A percentile compares a stretch with the other conserved stretches of the same genome.
Evolutionary conservation across 2,113 vertebrate genomes (phyloP).

Genomic region (Scytalopus superciliaris): DNA sequence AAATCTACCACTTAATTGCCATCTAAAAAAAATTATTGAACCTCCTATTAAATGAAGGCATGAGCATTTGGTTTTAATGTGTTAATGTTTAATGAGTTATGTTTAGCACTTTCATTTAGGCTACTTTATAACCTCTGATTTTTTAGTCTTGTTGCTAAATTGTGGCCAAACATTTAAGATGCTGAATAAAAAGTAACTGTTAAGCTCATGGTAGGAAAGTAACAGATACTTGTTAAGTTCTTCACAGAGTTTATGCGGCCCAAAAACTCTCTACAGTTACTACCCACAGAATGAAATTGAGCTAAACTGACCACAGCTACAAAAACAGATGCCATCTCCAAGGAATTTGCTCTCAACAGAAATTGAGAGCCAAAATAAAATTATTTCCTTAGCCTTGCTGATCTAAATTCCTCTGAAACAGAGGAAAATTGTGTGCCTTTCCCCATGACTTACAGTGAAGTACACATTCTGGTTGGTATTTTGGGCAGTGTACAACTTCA

Average conservation of each 20-base stretch:
- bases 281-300: accelerated
- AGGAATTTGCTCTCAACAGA: neutral
- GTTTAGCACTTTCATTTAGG: neutral
- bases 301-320: neutral
- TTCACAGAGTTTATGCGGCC: neutral
- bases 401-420: neutral
- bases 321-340: neutral
- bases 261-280: neutral
- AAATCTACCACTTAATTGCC: neutral
- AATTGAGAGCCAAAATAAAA: neutral
- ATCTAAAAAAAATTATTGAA: neutral
- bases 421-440: neutral
- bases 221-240: neutral
- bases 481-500: neutral
- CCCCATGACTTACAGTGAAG: neutral
- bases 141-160: neutral
- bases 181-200: neutral
- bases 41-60: neutral
- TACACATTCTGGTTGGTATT: neutral
- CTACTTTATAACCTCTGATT: neutral
- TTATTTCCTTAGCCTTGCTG: neutral
- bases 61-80: neutral
- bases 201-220: neutral
- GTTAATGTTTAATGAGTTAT: neutral
- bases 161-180: neutral